Percentiles rank a stretch among this genome's conserved stretches.
Conservation (phyloP, 2,797 vertebrate species). For the Parauchenoglanis punctatus region DNA sequence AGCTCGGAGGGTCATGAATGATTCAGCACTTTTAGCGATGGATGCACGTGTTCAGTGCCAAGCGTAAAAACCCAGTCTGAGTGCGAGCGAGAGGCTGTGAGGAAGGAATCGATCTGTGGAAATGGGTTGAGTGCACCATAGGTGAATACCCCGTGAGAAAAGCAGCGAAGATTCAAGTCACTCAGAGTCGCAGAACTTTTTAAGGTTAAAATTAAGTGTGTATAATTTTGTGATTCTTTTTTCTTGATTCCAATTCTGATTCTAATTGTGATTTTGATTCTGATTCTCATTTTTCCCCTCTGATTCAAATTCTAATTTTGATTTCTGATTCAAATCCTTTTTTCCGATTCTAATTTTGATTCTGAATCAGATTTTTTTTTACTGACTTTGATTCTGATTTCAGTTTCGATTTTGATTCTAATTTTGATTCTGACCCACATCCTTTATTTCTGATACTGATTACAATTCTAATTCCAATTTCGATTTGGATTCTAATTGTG, state of each 20-base stretch:
- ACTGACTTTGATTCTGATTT: not conserved
- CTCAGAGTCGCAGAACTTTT: not conserved
- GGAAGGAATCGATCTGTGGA: conserved; percentile 32
- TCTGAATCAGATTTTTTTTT: too few relatives aligned
- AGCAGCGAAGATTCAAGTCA: not conserved
- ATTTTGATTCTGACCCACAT: not conserved
- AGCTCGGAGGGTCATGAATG: conserved; percentile 52
- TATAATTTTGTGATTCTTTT: not conserved
- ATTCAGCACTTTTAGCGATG: conserved; percentile 46
- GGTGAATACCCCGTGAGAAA: not conserved
- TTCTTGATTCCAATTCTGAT: not conserved
- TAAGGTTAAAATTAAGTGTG: not conserved
- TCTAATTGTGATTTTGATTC: not conserved
- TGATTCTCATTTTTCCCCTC: not conserved
- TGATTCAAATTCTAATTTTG: not conserved
- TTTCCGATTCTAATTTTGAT: not conserved
- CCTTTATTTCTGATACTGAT: not conserved
- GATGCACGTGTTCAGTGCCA: conserved; percentile 31
- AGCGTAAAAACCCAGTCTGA: conserved; percentile 19
- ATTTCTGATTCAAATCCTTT: not conserved
- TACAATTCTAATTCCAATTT: not conserved
- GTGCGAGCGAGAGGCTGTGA: conserved; percentile 24
- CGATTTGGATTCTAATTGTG: not conserved
- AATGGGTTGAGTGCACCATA: conserved; percentile 15
- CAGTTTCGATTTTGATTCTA: not conserved